Evolutionary conservation across 2,888 invertebrate species (phyloP), one percentile per base, ranked within the genome.

Genomic region (Lochmaea capreae): DNA sequence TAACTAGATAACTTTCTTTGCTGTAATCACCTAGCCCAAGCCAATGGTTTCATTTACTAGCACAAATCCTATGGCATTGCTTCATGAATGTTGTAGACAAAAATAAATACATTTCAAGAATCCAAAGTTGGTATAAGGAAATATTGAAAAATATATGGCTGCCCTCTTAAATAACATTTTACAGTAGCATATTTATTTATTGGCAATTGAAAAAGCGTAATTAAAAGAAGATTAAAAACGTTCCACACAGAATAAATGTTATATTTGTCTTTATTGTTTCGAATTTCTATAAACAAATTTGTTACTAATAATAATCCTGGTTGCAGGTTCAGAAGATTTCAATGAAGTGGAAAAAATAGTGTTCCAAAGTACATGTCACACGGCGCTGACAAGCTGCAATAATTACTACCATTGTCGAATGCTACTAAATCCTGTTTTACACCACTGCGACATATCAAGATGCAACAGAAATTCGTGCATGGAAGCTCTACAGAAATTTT

Each of bases 381-480:
- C 93, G 80, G 96, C 96, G 65, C 89, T 95, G 89, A 93, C 93
- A 84, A 90, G 92, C 76, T 95, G 93, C 88, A 94, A 95, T 87
- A 94, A 93, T 87, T 93, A 96, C 88, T 90, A 91, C 82, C 92
- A 93, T 84, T 96, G 96, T 86, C 92, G 92, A 85, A 89, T 90
- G 81, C 91, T 94, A 72, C 89, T 96, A 83, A 93, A 95, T 68
- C 95, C 95, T n/a, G 94, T 96, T 80, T 90, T 96, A 82, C 93
- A 92, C 88, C 93, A 93, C 86, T 97, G 97, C 85, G 94, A 95
- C 84, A 87, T 90, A 82, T 89, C 90, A 80, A 89, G 92, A 79
- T 97, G 96, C 87, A 93, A 94, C 86, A 90, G 95, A 77, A 94
- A 95, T 84, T 93, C 94, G 74, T 97, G 97, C 87, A 96, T 96